Base-by-base conservation (phyloP, 2,888 invertebrate species). In the Sarcophaga carnaria region DNA sequence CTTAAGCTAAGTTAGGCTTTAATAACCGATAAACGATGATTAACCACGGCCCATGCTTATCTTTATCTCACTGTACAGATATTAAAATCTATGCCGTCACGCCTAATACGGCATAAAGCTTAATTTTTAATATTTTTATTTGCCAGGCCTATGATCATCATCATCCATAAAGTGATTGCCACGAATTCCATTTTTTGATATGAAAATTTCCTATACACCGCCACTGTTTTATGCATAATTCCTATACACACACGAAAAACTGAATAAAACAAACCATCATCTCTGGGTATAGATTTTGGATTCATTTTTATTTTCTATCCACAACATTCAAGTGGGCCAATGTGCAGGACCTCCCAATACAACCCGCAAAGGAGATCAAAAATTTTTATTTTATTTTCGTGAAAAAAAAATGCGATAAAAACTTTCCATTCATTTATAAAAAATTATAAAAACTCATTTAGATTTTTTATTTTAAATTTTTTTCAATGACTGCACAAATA, bases 401-500 rank as follows among this genome's bases (percentile, higher is more conserved):
- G 75, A 74, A 71, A 59, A 74, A 74, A 72, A 62, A 54, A 54
- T 12, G 8, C 25, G n/a, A 72, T n/a, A 59, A 64, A 22, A 22
- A 45, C 25, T 64, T 71, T 62, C 77, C 77, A 67, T 74, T 3
- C 47, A 64, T 64, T 62, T 64, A 81, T 75, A 85, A 72, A 83
- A 84, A 84, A 87, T 80, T 82, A 87, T 79, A 87, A 87, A 87
- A 87, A 82, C 84, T 84, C 87, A 87, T 84, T 87, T 87, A 84
- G 87, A 84, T 87, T 84, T 86, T 85, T 72, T 60, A 27, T 66
- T 63, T 62, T 66, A 47, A 70, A 76, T 67, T 75, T 20, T 37
- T 37, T 37, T 37, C 37, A 69, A 70, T 74, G 80, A 72, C 80
- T 86, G 70, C 83, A 86, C 64, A 75, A 12, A 76, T 14, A 64